Evolutionary conservation across 1,140 invertebrate species (phyloP).

Genomic region (Cotesia glomerata): DNA sequence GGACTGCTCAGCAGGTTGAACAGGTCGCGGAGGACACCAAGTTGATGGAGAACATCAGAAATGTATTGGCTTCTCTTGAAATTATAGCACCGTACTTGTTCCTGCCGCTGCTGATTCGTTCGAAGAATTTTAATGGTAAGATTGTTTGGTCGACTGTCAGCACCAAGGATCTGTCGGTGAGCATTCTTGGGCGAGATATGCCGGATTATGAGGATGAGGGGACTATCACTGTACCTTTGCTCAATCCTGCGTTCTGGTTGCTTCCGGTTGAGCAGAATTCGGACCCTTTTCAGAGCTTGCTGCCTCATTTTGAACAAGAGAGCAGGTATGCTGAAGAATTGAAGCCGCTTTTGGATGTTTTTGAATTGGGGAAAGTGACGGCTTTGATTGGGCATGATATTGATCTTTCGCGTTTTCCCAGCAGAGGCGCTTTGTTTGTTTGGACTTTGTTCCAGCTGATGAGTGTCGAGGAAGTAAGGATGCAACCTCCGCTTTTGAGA

Average conservation of each 20-base stretch:
- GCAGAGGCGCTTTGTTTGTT: constrained; percentile 24
- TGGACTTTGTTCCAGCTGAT: constrained; percentile 4
- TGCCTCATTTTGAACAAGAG: constrained; percentile 6
- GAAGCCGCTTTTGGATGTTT: constrained; percentile 8
- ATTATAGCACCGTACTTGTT: constrained; percentile 27
- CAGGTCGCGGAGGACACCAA: not conserved
- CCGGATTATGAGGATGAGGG: not conserved
- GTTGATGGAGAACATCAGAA: not conserved
- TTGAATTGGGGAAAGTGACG: not conserved
- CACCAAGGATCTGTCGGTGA: not conserved
- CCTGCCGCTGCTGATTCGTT: constrained; percentile 25
- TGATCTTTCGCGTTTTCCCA: not conserved
- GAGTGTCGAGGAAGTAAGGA: not conserved
- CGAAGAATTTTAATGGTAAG: constrained; percentile 7
- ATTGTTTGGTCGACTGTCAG: constrained; percentile 31
- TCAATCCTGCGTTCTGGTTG: constrained; percentile 23
- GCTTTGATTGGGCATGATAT: not conserved
- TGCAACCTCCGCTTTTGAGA: constrained; percentile 1
- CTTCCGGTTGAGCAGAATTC: constrained; percentile 1
- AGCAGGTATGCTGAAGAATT: constrained; percentile 1
- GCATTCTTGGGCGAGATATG: constrained; percentile 2
- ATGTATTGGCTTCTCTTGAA: constrained; percentile 13
- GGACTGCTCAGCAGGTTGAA: not conserved
- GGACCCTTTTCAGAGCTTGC: constrained; percentile 18
- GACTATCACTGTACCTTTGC: constrained; percentile 13